Evolutionary conservation across 1,140 invertebrate species (phyloP), one percentile per base, ranked within the genome.

Genomic region (Liolophura sinensis): DNA sequence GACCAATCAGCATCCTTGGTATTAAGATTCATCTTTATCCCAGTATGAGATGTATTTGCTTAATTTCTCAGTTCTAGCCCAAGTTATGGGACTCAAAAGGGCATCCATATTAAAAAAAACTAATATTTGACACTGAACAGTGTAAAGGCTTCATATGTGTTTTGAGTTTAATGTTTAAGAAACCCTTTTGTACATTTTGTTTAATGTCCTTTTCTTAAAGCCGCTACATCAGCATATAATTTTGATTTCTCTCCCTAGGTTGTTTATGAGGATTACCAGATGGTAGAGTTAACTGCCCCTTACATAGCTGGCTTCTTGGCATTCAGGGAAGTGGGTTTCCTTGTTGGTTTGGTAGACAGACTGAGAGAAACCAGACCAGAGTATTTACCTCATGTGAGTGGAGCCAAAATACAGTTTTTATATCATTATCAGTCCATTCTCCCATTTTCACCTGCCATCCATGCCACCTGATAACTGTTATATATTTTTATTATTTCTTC

Each of bases 271-370:
- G 73, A 83, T 47, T 79, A 71, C 58, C 51, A 78, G 47, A 79
- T 82, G 78, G 68, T 82, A 11, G 40, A 82, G 56, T 59, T 84
- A 25, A 82, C 79, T 59, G 77, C 72, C 1, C 86, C 79, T 55
- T 87, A 79, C 72, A 82, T 83, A 67, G 73, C 82, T 72, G 85
- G 86, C 14, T 87, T 81, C 71, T 74, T 87, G 18, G 85, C 84
- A 5, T 87, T 87, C 66, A 67, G 86, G 56, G 86, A 87, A 73
- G 80, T 77, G 1, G 68, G 75, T 5, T 79, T 81, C 51, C 69
- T 86, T 4, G 52, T 83, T 9, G 62, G 76, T 16, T 69, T 81
- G 57, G 73, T 84, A 54, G 51, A 79, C 6, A 75, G 75, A 52
- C 70, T 86, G 20, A 74, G 77, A 48, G 16, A 62, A n/a, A 65